Conservation (phyloP, 2,113 vertebrate genomes). For the Octodon degus region DNA sequence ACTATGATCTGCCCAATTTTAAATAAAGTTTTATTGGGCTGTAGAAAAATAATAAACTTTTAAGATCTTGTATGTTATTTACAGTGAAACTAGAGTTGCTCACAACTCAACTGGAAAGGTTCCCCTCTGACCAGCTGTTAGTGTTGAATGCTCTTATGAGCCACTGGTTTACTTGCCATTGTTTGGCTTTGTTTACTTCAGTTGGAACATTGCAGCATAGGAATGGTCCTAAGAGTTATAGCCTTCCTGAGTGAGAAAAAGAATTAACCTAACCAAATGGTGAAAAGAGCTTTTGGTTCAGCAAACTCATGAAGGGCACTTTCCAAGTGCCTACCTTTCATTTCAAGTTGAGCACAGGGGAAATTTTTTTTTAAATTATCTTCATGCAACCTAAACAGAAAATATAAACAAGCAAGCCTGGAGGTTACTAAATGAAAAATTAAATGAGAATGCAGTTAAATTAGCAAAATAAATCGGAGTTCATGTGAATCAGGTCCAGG, state of each 20-base stretch:
- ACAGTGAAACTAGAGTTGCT: background rate
- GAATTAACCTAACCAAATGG: background rate
- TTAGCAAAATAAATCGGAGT: background rate
- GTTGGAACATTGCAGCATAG: background rate
- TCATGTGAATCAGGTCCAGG: background rate
- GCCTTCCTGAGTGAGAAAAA: background rate
- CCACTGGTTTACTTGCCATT: background rate
- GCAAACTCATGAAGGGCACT: slow-evolving; percentile 12
- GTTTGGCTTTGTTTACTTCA: background rate
- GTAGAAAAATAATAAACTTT: background rate
- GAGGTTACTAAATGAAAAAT: slow-evolving; percentile 13
- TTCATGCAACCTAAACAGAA: slow-evolving; percentile 32
- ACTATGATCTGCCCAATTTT: background rate
- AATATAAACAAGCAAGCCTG: background rate
- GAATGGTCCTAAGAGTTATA: background rate
- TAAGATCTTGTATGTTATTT: background rate
- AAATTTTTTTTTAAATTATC: background rate
- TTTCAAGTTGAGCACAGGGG: slow-evolving; percentile 11
- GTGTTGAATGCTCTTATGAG: background rate
- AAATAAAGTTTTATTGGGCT: background rate
- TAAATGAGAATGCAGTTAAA: slow-evolving; percentile 2
- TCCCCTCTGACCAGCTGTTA: background rate
- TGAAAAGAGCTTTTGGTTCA: background rate
- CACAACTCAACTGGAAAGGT: background rate
- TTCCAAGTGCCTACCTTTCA: slow-evolving; percentile 9